Conservation (phyloP, 2,797 vertebrate genomes). For the Anolis apletophallus region DNA sequence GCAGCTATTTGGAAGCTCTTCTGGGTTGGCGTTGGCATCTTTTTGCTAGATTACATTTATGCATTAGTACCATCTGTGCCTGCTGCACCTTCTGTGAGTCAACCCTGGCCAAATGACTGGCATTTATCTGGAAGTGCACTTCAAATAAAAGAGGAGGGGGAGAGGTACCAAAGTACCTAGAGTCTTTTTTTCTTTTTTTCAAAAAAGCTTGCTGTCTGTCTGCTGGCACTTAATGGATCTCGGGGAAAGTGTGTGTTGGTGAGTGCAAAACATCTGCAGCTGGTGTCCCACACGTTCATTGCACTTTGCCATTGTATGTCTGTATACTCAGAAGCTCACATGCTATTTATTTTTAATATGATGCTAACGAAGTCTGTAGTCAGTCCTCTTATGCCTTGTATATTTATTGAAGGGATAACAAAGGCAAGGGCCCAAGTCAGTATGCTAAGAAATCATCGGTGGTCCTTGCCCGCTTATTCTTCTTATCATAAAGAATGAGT, state of each 20-base stretch:
- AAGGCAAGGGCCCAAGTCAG: not conserved
- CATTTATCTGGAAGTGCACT: conserved; percentile 90
- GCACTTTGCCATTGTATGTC: not conserved
- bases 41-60: conserved; percentile 98
- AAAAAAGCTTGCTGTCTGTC: conserved; percentile 62
- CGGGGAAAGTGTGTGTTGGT: conserved; percentile 54
- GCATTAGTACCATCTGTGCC: conserved; percentile 99
- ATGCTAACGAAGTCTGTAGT: conserved; percentile 18
- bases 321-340: conserved; percentile 10
- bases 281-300: conserved; percentile 42
- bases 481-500: too few relatives aligned
- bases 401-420: not conserved
- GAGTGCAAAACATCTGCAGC: conserved; percentile 82
- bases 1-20: conserved; percentile 94
- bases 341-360: conserved; percentile 42
- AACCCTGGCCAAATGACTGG: conserved; percentile 93
- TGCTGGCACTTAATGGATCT: conserved; percentile 76
- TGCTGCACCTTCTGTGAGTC: conserved; percentile 95
- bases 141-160: conserved; percentile 64
- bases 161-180: conserved; percentile 74
- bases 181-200: conserved; percentile 67
- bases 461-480: not conserved
- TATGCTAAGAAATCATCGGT: not conserved
- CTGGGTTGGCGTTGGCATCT: conserved; percentile 89
- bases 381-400: not conserved